Conservation (phyloP, 2,113 vertebrate genomes). For the Rhinolophus sinicus region DNA sequence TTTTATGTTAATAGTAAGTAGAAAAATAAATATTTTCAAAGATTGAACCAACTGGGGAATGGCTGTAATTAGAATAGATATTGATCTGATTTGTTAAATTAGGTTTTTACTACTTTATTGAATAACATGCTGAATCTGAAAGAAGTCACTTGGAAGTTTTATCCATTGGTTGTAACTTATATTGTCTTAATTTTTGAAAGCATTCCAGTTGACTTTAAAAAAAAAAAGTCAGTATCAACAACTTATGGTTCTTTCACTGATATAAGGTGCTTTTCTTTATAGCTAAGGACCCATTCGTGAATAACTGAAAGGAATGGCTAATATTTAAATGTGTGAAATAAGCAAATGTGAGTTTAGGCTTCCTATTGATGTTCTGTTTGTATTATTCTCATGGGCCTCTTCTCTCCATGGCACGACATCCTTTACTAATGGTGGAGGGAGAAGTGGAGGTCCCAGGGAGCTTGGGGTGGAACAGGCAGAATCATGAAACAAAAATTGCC, state of each 20-base stretch:
- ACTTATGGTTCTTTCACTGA: not conserved
- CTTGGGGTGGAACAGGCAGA: not conserved
- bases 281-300: not conserved
- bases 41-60: not conserved
- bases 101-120: not conserved
- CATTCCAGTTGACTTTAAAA: not conserved
- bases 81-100: not conserved
- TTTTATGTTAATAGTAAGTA: slow-evolving; percentile 5
- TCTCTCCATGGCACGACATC: not conserved
- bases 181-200: not conserved
- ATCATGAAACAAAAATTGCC: not conserved
- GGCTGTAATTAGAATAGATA: not conserved
- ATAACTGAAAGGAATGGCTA: slow-evolving; percentile 15
- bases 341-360: not conserved
- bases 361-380: not conserved
- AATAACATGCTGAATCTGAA: not conserved
- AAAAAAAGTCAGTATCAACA: not conserved
- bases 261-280: not conserved
- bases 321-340: not conserved
- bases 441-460: not conserved
- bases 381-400: not conserved
- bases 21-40: slow-evolving; percentile 3
- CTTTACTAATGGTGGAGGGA: not conserved
- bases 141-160: not conserved
- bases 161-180: not conserved